Evolutionary conservation across 2,888 invertebrate species (phyloP).

Genomic region (Boloria selene): DNA sequence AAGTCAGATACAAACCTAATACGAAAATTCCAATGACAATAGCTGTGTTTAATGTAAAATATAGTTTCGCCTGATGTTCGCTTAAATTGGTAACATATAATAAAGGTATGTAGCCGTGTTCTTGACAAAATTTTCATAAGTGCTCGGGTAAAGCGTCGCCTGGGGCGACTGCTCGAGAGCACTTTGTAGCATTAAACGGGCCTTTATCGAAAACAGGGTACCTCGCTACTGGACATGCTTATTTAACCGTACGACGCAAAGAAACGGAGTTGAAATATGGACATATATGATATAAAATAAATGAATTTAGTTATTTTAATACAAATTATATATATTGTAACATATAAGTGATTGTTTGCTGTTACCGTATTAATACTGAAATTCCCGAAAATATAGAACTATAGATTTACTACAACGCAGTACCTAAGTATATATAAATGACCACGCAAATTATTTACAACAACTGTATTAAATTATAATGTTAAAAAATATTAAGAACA

Average conservation of each 20-base stretch:
- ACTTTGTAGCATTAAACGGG: slow-evolving; percentile 74
- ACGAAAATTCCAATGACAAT: too few species aligned
- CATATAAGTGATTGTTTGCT: not conserved
- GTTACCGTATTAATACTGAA: not conserved
- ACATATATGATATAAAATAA: not conserved
- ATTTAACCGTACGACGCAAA: slow-evolving; percentile 48
- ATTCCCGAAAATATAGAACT: not conserved
- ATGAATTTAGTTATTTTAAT: not conserved
- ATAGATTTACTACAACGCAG: not conserved
- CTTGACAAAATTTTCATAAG: slow-evolving; percentile 68
- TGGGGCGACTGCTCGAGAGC: slow-evolving; percentile 69
- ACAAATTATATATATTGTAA: not conserved
- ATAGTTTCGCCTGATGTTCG: slow-evolving; percentile 26
- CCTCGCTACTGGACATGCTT: slow-evolving; percentile 51
- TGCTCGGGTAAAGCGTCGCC: slow-evolving; percentile 66
- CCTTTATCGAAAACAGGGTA: slow-evolving; percentile 60
- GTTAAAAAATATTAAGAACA: too few species aligned
- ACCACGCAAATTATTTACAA: too few species aligned
- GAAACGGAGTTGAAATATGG: slow-evolving; percentile 1
- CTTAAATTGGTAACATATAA: slow-evolving; percentile 7
- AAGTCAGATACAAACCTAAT: too few species aligned
- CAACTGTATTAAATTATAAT: too few species aligned
- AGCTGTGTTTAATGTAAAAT: not conserved
- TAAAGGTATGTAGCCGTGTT: slow-evolving; percentile 35
- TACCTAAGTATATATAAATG: too few species aligned